Percentiles rank a stretch among this genome's conserved stretches.
phyloP scores from a whole-genome alignment of 1,140 invertebrate genomes.

The Macrobrachium rosenbergii region DNA sequence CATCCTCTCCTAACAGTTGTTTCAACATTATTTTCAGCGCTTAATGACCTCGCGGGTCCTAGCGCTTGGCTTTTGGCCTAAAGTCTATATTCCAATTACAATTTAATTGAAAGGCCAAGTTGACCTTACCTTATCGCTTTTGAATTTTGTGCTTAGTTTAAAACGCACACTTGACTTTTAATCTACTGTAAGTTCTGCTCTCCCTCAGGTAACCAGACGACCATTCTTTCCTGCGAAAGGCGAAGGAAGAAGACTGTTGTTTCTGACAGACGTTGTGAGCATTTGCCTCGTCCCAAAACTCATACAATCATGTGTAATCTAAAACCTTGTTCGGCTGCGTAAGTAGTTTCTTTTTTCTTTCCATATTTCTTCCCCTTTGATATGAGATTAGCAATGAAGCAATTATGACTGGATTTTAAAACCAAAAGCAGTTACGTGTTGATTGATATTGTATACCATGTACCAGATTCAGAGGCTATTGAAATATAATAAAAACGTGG shows the following conservation, averaged over 20 bases:
- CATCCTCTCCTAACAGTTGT: too few relatives aligned
- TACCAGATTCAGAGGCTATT: too few relatives aligned
- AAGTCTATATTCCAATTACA: neutral
- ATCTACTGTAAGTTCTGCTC: neutral
- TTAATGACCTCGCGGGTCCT: too few relatives aligned
- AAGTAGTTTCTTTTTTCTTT: neutral
- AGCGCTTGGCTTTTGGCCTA: too few relatives aligned
- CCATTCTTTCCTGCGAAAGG: conserved; percentile 49
- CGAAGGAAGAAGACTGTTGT: conserved; percentile 50
- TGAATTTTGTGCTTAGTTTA: neutral
- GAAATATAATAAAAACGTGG: too few relatives aligned
- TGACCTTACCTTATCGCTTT: too few relatives aligned
- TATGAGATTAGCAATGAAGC: neutral
- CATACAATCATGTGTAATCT: conserved; percentile 42
- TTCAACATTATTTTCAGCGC: too few relatives aligned
- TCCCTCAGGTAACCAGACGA: conserved; percentile 41
- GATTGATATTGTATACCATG: too few relatives aligned
- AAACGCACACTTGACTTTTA: neutral
- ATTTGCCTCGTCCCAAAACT: conserved; percentile 31
- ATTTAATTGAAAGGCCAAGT: too few relatives aligned
- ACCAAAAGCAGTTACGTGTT: too few relatives aligned
- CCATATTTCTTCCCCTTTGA: neutral
- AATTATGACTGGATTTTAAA: neutral
- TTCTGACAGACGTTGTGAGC: conserved; percentile 38
- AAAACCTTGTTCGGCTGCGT: conserved; percentile 42